Evolutionary conservation across 2,888 invertebrate species (phyloP).

Genomic region (Sphaerophoria taeniata): DNA sequence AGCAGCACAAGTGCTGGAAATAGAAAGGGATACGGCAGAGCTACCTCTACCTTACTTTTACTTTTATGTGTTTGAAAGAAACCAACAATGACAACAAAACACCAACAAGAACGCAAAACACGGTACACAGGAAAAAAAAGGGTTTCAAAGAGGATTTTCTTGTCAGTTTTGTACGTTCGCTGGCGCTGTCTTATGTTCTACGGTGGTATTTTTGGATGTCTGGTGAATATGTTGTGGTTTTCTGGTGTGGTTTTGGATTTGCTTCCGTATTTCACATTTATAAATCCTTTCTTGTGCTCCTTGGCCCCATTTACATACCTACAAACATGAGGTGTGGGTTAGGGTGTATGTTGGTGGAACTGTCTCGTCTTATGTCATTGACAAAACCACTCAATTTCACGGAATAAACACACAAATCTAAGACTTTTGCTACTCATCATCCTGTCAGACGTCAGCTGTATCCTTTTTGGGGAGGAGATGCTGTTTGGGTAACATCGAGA

Average conservation of each 20-base stretch:
- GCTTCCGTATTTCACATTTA: constrained; percentile 10
- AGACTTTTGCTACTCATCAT: constrained; percentile 60
- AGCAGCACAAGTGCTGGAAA: constrained; percentile 65
- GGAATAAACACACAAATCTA: constrained; percentile 70
- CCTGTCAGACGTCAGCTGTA: constrained; percentile 52
- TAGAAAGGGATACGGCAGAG: constrained; percentile 26
- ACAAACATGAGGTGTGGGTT: not conserved
- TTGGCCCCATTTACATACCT: not conserved
- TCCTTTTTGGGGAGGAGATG: not conserved
- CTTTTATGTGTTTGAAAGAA: constrained; percentile 2
- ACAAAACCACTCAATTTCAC: constrained; percentile 71
- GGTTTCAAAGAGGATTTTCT: constrained; percentile 71
- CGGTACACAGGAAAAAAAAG: constrained; percentile 11
- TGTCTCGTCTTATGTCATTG: constrained; percentile 60
- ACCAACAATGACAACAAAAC: constrained; percentile 18
- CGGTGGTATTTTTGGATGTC: too few relatives aligned
- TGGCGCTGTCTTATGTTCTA: constrained; percentile 2
- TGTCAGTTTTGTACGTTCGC: constrained; percentile 54
- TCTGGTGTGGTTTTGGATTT: constrained; percentile 46
- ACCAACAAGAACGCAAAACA: constrained; percentile 8
- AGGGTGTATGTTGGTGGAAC: constrained; percentile 4
- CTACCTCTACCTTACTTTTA: constrained; percentile 29
- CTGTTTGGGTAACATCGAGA: not conserved
- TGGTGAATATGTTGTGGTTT: constrained; percentile 23
- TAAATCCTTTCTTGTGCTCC: not conserved